Evolutionary conservation across 2,113 vertebrate genomes (phyloP), one percentile per base, ranked within the genome.

Genomic region (Heptranchias perlo): DNA sequence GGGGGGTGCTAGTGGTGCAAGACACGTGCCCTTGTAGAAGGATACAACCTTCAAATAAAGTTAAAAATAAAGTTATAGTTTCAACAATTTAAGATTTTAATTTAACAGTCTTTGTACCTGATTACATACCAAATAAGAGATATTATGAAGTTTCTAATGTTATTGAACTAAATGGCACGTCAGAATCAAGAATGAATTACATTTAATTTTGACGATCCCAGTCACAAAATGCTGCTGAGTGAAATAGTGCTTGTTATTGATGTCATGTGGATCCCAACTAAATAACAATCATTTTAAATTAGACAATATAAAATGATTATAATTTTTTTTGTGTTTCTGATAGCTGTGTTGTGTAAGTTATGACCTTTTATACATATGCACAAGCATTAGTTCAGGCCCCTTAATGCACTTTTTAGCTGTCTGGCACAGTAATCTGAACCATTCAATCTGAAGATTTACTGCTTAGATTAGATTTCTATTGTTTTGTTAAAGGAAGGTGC

Each of bases 401-500:
- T 95, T 95, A 49, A 69, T 47, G 65, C 28, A 67, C 47, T 62
- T 69, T 95, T 95, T 47, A 52, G 64, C 65, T 95, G 44, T 35
- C 64, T 95, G 64, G 65, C 3, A 31, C 47, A 13, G 94, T 69
- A 95, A 95, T 52, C 64, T 95, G 94, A 49, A 73, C 47, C 44
- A 52, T 69, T 95, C 47, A 69, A 69, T 95, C 47, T 91, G 52
- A 31, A 69, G 44, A 95, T 69, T 95, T 69, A 69, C 65, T 95
- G 94, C 93, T 65, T 0, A 65, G 92, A 94, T 94, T 67, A 94
- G 62, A 94, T 94, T 94, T 94, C 44, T 67, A 49, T 28, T 67
- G 64, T 94, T 94, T 94, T 94, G 93, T 94, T 94, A 65, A 47
- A 94, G 25, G 62, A 69, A 94, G 62, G 93, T 94, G 62, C 93